Evolutionary conservation across 2,113 vertebrate species (phyloP).

Genomic region (Clarias macrocephalus): DNA sequence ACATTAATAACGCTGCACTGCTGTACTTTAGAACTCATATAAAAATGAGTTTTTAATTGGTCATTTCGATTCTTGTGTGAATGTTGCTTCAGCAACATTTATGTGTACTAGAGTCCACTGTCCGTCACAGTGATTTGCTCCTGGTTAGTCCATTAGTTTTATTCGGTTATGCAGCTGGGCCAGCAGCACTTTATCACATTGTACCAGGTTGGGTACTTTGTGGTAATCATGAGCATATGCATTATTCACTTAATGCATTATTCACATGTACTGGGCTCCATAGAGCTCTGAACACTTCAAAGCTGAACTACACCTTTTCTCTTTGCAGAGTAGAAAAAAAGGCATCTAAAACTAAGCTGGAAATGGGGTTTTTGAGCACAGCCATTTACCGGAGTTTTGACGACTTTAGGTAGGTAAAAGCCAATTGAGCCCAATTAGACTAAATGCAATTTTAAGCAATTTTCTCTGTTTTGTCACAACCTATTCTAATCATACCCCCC

Average conservation of each 20-base stretch:
- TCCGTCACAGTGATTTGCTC: constrained; percentile 14
- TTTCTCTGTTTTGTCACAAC: background rate
- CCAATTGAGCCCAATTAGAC: constrained; percentile 9
- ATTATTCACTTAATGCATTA: constrained; percentile 56
- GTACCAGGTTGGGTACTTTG: constrained; percentile 30
- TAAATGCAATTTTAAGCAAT: background rate
- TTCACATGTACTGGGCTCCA: constrained; percentile 46
- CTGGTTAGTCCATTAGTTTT: constrained; percentile 33
- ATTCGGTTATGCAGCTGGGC: constrained; percentile 10
- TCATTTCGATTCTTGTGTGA: background rate
- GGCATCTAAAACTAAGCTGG: constrained; percentile 1
- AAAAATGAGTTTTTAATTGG: background rate
- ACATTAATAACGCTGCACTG: background rate
- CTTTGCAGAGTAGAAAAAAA: constrained; percentile 12
- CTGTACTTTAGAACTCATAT: too few species aligned
- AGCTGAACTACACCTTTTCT: constrained; percentile 32
- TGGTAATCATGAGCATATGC: constrained; percentile 48
- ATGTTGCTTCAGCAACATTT: background rate
- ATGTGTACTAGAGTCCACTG: background rate
- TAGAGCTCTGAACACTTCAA: constrained; percentile 47
- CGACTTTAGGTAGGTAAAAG: background rate
- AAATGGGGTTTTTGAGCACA: constrained; percentile 9
- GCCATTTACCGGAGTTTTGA: background rate
- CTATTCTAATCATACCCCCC: background rate
- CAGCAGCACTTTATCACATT: constrained; percentile 31